Evolutionary conservation across 2,888 invertebrate genomes (phyloP).

Genomic region (Axea sp.): DNA sequence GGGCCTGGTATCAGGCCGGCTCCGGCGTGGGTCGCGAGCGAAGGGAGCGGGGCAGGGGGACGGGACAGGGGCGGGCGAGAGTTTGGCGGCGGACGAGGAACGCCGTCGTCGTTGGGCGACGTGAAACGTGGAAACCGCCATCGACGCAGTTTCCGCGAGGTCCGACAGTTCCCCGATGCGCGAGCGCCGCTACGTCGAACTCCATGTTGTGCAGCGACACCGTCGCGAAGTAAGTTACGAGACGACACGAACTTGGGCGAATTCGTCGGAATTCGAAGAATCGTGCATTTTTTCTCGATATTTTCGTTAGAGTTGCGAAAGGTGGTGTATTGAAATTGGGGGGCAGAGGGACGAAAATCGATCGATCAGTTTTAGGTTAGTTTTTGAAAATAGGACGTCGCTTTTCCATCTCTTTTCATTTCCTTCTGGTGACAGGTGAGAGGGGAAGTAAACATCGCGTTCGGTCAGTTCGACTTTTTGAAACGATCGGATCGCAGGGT

Average conservation of each 20-base stretch:
- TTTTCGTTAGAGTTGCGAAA: too few relatives aligned
- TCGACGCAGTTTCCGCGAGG: too few relatives aligned
- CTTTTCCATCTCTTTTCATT: not conserved
- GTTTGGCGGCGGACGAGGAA: not conserved
- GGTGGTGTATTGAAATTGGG: too few relatives aligned
- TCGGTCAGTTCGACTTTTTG: too few relatives aligned
- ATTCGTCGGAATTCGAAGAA: too few relatives aligned
- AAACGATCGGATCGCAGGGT: too few relatives aligned
- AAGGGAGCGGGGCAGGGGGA: not conserved
- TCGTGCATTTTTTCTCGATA: too few relatives aligned
- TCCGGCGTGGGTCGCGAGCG: slow-evolving; percentile 46
- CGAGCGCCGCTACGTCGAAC: slow-evolving; percentile 55
- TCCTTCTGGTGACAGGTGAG: not conserved
- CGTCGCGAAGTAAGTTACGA: slow-evolving; percentile 73
- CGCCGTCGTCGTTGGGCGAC: too few relatives aligned
- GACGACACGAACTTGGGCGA: not conserved
- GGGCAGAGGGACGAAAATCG: too few relatives aligned
- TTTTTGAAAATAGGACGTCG: slow-evolving; percentile 6
- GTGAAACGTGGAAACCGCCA: too few relatives aligned
- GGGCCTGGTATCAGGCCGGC: slow-evolving; percentile 49
- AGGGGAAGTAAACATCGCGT: slow-evolving; percentile 13
- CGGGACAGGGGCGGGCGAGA: not conserved
- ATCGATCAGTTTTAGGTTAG: slow-evolving; percentile 3
- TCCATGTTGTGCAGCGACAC: slow-evolving; percentile 77
- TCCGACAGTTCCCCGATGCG: too few relatives aligned